phyloP scores from a whole-genome alignment of 2,113 vertebrate species.

The Cyprichromis sp. region DNA sequence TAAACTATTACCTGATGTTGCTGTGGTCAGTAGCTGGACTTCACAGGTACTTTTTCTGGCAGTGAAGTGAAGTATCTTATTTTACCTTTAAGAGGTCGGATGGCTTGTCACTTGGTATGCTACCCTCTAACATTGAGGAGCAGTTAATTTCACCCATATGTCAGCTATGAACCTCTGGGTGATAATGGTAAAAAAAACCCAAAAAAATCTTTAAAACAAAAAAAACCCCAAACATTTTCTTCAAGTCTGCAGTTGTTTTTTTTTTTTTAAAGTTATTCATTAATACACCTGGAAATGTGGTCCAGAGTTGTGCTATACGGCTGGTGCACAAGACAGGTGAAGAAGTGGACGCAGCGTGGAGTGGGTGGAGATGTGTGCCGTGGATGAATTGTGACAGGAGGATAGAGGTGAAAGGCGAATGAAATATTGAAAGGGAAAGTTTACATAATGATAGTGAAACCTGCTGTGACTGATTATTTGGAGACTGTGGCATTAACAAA shows the following conservation, averaged over 20 bases:
- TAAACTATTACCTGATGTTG: not conserved
- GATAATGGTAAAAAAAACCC: not conserved
- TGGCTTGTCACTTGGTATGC: not conserved
- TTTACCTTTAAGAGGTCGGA: not conserved
- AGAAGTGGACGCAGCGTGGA: not conserved
- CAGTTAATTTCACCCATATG: not conserved
- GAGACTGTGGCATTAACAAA: not conserved
- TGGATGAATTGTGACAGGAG: not conserved
- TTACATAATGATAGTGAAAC: not conserved
- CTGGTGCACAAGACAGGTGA: not conserved
- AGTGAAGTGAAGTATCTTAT: not conserved
- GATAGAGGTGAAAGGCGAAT: not conserved
- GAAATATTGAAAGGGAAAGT: not conserved
- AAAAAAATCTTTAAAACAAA: not conserved
- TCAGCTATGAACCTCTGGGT: not conserved
- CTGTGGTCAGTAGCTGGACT: not conserved
- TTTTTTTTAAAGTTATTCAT: not conserved
- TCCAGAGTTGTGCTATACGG: not conserved
- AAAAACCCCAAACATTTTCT: accelerated
- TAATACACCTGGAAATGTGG: not conserved
- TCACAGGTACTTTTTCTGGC: not conserved
- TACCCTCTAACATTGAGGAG: not conserved
- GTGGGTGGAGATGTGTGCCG: not conserved
- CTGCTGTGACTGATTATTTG: not conserved
- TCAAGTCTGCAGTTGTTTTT: not conserved